These are phyloP conservation scores for Dryococelus australis DNA, from an alignment of 2,888 invertebrate species.

Conservation along the genomic window DNA sequence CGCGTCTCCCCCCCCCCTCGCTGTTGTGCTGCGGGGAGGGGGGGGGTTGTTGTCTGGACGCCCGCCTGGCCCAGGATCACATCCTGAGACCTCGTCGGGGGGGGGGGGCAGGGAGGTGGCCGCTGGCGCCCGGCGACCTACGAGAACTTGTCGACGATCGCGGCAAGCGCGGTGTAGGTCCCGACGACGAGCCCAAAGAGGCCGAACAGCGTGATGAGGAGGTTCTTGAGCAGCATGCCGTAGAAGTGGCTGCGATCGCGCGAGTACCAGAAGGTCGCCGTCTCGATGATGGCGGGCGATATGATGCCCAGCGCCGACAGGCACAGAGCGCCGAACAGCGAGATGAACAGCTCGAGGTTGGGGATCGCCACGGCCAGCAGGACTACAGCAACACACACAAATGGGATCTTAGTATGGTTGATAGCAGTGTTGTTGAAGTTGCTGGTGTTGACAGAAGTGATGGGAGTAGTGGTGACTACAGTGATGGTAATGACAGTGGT, in stretches of 20 bases:
- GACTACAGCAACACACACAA: constrained; percentile 54
- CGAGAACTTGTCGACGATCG: constrained; percentile 67
- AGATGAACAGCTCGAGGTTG: constrained; percentile 62
- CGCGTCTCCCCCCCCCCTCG: no score
- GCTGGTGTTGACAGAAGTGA: no score
- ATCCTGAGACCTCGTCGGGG: no score
- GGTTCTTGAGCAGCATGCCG: constrained; percentile 44
- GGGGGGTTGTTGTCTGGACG: no score
- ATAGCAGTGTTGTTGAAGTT: not conserved
- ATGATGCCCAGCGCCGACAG: constrained; percentile 62
- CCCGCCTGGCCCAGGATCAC: no score
- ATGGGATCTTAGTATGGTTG: not conserved
- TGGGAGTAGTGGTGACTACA: no score
- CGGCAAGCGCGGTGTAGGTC: constrained; percentile 46
- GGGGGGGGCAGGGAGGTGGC: no score
- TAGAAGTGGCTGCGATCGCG: constrained; percentile 36
- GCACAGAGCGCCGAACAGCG: constrained; percentile 63
- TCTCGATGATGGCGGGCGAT: constrained; percentile 62
- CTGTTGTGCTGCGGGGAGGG: no score
- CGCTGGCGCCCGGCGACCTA: constrained; percentile 39
- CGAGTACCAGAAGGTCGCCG: constrained; percentile 58
- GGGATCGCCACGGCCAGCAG: constrained; percentile 61
- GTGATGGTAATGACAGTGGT: no score
- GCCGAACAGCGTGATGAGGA: constrained; percentile 43
- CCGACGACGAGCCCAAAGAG: constrained; percentile 46